Base-by-base conservation (phyloP, 2,888 invertebrate genomes). In the Blera fallax region DNA sequence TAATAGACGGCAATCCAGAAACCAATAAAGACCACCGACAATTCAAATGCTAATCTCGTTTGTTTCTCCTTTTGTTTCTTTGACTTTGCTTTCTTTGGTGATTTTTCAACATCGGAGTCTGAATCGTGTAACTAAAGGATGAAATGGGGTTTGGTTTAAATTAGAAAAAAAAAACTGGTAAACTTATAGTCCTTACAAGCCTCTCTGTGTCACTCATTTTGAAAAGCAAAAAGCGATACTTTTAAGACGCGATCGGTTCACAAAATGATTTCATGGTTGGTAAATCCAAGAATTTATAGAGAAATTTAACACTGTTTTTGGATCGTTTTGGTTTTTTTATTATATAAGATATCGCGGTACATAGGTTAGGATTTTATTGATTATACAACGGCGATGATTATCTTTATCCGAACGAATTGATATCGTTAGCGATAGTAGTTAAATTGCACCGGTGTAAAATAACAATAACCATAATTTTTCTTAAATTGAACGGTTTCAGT, bases 1-100 rank as follows among this genome's bases (percentile, higher is more conserved):
- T 90, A 91, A 87, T 89, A 90, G 11, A 91, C 88, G 52, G 90
- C 73, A 56, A 90, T 89, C 91, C 91, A 91, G 58, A 90, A 89
- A 7, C 88, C 87, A 14, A 91, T 81, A 48, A 90, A 91, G 1
- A 90, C 78, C 0, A 90, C 89, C 1, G 91, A 89, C 90, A 69
- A 8, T 16, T 77, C 77, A 10, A 76, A 76, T 1, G 56, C 56
- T 6, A 70, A n/a, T 11, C 14, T 18, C 6, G 29, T 14, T n/a
- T 18, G n/a, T 0, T 48, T 6, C 2, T 14, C 24, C 48, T 16
- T 54, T 11, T 11, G 18, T 8, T 48, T 65, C 58, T 45, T 48
- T 1, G 48, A 45, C 7, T 45, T 64, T 7, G 29, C 8, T 11
- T 56, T 67, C 7, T 64, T 74, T 0, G 50, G 14, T 5, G 58